Evolutionary conservation across 2,888 invertebrate species (phyloP).

Genomic region (Podabrus alpinus): DNA sequence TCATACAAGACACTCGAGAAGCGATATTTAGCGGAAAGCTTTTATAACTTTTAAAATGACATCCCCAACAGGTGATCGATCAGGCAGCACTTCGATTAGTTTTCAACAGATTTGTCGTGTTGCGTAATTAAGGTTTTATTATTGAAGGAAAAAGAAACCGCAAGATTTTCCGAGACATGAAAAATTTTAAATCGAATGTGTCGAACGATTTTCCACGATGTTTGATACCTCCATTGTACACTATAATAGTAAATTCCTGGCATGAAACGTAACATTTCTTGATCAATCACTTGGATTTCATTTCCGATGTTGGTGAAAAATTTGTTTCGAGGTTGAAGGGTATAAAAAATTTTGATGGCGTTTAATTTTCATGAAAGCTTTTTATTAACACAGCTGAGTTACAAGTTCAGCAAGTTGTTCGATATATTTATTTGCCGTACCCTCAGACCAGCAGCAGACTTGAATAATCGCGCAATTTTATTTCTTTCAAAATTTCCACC

Average conservation of each 20-base stretch:
- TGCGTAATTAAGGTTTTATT: background rate
- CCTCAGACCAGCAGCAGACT: background rate
- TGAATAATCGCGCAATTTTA: background rate
- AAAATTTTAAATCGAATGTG: background rate
- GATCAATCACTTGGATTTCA: background rate
- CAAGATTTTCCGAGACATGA: background rate
- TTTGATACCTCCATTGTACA: background rate
- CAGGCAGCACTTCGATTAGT: background rate
- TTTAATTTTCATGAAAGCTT: background rate
- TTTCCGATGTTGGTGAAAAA: background rate
- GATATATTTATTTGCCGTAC: background rate
- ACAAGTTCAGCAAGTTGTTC: background rate
- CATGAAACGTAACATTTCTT: background rate
- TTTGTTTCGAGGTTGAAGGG: background rate
- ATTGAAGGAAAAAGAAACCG: background rate
- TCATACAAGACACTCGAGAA: background rate
- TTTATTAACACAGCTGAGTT: background rate
- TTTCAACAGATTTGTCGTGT: background rate
- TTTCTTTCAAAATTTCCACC: background rate
- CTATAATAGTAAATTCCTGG: background rate
- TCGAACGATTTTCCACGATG: background rate
- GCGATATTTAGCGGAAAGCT: background rate
- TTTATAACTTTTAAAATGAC: constrained; percentile 1
- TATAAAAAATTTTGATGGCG: background rate
- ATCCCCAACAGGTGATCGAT: constrained; percentile 1